A percentile compares a stretch with the other conserved stretches of the same genome.
These are phyloP conservation scores for Allolobophora icterica DNA, from an alignment of 2,888 invertebrate species.

Conservation along the genomic window DNA sequence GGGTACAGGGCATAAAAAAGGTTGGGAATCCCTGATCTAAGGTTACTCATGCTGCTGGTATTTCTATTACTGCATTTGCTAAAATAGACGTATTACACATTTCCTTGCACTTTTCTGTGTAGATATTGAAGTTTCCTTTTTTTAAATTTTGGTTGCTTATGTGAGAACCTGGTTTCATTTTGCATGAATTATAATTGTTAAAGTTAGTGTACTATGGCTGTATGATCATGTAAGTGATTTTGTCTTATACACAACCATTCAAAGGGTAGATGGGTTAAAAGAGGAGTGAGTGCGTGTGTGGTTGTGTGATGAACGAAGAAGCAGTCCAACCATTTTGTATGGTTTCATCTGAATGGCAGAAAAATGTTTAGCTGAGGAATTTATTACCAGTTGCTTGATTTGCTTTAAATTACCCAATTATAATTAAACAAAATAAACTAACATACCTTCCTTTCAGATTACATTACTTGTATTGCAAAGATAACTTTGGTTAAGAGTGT, in stretches of 20 bases:
- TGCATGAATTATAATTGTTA: background rate
- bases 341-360: background rate
- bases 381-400: background rate
- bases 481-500: background rate
- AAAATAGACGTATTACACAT: background rate
- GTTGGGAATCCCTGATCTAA: too few relatives aligned
- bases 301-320: too few relatives aligned
- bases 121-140: background rate
- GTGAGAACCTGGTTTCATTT: background rate
- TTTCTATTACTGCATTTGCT: background rate
- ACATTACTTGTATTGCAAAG: background rate
- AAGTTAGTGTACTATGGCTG: too few relatives aligned
- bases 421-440: background rate
- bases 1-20: too few relatives aligned
- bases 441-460: conserved; percentile 17
- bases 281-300: too few relatives aligned
- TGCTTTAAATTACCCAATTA: background rate
- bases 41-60: background rate
- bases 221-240: background rate
- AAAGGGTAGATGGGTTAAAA: background rate
- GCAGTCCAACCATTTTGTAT: too few relatives aligned
- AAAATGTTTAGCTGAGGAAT: background rate
- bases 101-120: background rate
- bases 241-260: background rate
- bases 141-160: background rate